Conservation (phyloP, 2,888 invertebrate genomes). For the Pseudolycoriella hygida region DNA sequence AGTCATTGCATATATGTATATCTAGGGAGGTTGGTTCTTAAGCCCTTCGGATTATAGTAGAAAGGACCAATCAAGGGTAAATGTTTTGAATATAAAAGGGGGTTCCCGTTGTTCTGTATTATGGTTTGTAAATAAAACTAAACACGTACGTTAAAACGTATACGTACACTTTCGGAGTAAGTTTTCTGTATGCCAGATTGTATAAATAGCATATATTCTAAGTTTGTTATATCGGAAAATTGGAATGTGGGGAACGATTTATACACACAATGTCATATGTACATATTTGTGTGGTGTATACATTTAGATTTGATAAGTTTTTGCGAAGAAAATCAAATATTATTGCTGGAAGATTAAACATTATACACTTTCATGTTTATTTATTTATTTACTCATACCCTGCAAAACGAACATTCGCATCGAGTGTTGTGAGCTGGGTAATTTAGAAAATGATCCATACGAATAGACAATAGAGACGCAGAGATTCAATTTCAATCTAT, state of each 20-base stretch:
- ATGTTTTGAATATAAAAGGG: slow-evolving; percentile 17
- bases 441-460: too few relatives aligned
- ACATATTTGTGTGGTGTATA: neutral
- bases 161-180: neutral
- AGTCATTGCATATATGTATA: too few relatives aligned
- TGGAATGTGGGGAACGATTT: neutral
- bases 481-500: too few relatives aligned
- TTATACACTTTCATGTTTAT: too few relatives aligned
- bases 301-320: slow-evolving; percentile 1
- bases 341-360: slow-evolving; percentile 3
- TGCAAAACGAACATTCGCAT: too few relatives aligned
- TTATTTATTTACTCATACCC: too few relatives aligned
- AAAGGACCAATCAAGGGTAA: slow-evolving; percentile 18
- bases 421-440: too few relatives aligned
- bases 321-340: slow-evolving; percentile 3
- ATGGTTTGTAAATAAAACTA: neutral
- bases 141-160: neutral
- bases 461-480: too few relatives aligned
- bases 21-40: slow-evolving; percentile 11
- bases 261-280: neutral
- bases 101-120: neutral
- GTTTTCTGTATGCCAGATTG: neutral
- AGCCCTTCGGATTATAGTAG: slow-evolving; percentile 16
- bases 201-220: neutral
- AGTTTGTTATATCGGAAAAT: neutral